Conservation (phyloP, 92 coral and sea anemone genomes). For the Epizoanthus fatuus region DNA sequence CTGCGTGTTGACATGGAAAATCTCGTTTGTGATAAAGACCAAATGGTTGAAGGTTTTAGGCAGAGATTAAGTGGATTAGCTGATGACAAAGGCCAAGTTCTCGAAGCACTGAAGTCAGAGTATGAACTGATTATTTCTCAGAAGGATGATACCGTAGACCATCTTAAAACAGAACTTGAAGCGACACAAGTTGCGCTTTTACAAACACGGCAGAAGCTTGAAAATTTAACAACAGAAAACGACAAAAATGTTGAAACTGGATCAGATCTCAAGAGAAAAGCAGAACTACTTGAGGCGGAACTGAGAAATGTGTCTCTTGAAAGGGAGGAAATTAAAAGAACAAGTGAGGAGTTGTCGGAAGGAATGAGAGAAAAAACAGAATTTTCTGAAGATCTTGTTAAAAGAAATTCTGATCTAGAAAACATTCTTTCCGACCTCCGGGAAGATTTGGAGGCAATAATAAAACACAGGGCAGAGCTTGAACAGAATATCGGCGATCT, state of each 20-base stretch:
- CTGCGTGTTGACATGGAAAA: slow-evolving; percentile 75
- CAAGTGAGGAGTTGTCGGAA: background rate
- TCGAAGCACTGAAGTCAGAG: slow-evolving; percentile 38
- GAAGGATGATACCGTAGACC: slow-evolving; percentile 39
- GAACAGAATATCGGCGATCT: slow-evolving; percentile 42
- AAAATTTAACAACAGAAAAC: slow-evolving; percentile 28
- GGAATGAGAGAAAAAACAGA: slow-evolving; percentile 5
- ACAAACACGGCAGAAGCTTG: slow-evolving; percentile 8
- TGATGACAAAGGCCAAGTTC: slow-evolving; percentile 55
- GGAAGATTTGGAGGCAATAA: slow-evolving; percentile 29
- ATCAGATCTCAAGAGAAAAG: slow-evolving; percentile 36
- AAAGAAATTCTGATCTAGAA: slow-evolving; percentile 38
- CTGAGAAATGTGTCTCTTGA: slow-evolving; percentile 20
- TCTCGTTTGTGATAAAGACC: slow-evolving; percentile 78
- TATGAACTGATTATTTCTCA: slow-evolving; percentile 40
- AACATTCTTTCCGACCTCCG: slow-evolving; percentile 26
- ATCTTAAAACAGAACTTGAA: slow-evolving; percentile 48
- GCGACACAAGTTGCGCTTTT: slow-evolving; percentile 13
- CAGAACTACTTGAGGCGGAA: slow-evolving; percentile 32
- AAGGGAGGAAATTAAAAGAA: slow-evolving; percentile 8
- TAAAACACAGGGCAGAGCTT: slow-evolving; percentile 40
- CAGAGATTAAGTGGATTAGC: slow-evolving; percentile 56
- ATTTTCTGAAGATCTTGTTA: slow-evolving; percentile 3
- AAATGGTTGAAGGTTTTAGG: slow-evolving; percentile 66
- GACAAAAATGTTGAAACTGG: slow-evolving; percentile 36